Percentiles rank a stretch among this genome's conserved stretches.
Evolutionary conservation across 92 coral and sea anemone species (phyloP).

Genomic region (Meandrina meandrites): DNA sequence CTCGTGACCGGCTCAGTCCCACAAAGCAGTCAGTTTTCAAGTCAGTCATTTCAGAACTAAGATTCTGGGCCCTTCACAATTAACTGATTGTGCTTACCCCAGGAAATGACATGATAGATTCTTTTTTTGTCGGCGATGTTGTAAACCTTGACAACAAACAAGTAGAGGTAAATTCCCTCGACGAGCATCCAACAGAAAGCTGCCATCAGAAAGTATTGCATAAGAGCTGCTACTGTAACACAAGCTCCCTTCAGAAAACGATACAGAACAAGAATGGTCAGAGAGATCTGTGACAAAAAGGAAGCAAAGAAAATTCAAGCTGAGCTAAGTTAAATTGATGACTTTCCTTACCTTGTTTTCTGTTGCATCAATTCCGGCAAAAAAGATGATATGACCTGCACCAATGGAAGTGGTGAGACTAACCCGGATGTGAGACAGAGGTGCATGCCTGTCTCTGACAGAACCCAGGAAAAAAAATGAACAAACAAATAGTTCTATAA

Average conservation of each 20-base stretch:
- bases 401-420: not conserved
- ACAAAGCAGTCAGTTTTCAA: no score
- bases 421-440: not conserved
- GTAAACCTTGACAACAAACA: slow-evolving; percentile 1
- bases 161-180: not conserved
- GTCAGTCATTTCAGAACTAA: no score
- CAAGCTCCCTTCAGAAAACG: not conserved
- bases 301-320: no score
- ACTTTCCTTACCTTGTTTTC: not conserved
- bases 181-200: slow-evolving; percentile 3
- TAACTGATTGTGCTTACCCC: not conserved
- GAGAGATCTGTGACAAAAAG: not conserved
- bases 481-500: not conserved
- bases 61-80: no score
- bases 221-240: not conserved
- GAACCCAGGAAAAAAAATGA: not conserved
- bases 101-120: not conserved
- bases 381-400: not conserved
- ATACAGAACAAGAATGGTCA: not conserved
- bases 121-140: not conserved
- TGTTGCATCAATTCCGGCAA: slow-evolving; percentile 15
- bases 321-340: not conserved
- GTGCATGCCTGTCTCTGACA: not conserved
- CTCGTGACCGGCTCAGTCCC: no score
- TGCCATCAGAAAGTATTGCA: slow-evolving; percentile 1